Base-by-base conservation (phyloP, 2,113 vertebrate species). In the Neolamprologus brichardi region DNA sequence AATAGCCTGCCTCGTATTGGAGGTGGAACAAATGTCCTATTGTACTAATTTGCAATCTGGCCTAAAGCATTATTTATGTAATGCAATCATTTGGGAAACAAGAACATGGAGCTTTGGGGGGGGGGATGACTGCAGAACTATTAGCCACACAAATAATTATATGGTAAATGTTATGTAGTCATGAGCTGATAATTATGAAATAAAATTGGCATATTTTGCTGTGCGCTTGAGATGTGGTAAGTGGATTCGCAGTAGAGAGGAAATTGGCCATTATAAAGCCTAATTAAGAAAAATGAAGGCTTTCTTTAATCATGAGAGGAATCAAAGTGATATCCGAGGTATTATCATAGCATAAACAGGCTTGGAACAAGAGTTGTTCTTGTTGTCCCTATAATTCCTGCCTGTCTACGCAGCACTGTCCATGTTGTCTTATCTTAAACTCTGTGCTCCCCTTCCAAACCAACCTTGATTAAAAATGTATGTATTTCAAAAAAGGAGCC, bases 51-150 rank as follows among this genome's bases (percentile, higher is more conserved):
- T 85, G 81, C 83, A 88, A 54, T 86, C 70, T 90, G 83, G 88
- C 91, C 91, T 67, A 54, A 83, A 91, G 90, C 87, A 46, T 88
- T 89, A 87, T 95, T 95, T 93, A 95, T 87, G 91, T 96, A 94
- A 95, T 88, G 81, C 37, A 91, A 92, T 93, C 84, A 90, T 86
- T 92, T 82, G 83, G 84, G 83, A 89, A 91, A 92, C 87, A 83
- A 95, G 91, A 88, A 86, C 83, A 79, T 78, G 70, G 79, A 53
- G 78, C 79, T 75, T 85, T 85, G 23, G n/a, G 56, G 89, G 77
- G 56, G 89, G 77, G 90, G 85, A 83, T 77, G 79, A 86, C 79
- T 87, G 82, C 75, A 89, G 17, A 78, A 52, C 51, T 79, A 72
- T 67, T 64, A 75, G 46, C 75, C 7, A 32, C 60, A 75, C 46